Evolutionary conservation across 2,797 vertebrate genomes (phyloP).

Genomic region (Holocentrus rufus): DNA sequence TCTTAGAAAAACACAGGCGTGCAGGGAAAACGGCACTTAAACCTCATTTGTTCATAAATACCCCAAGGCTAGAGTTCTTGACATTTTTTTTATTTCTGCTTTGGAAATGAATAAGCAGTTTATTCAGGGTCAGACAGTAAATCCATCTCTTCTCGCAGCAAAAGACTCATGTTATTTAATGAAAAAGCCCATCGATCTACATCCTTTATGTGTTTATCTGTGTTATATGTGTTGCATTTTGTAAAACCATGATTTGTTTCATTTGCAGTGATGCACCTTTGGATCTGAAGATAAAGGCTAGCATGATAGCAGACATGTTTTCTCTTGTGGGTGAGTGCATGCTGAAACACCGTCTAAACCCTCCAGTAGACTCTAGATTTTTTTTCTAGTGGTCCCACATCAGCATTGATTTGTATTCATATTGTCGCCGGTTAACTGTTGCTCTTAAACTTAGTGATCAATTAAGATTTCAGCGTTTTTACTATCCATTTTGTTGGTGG

Average conservation of each 20-base stretch:
- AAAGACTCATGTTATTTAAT: background rate
- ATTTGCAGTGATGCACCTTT: conserved; percentile 92
- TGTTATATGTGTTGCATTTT: conserved; percentile 24
- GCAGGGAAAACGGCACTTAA: conserved; percentile 49
- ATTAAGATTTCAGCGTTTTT: no score
- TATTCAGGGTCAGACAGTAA: conserved; percentile 24
- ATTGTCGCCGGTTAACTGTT: no score
- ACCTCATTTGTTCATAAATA: conserved; percentile 51
- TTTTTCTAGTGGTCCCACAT: conserved; percentile 22
- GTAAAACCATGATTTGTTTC: conserved; percentile 31
- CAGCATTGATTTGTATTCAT: no score
- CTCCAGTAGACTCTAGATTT: conserved; percentile 24
- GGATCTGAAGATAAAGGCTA: conserved; percentile 99
- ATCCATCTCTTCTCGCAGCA: conserved; percentile 19
- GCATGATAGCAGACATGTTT: conserved; percentile 99
- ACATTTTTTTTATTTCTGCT: conserved; percentile 32
- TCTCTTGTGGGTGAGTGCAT: conserved; percentile 94
- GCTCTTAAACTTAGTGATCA: no score
- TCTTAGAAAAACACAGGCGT: conserved; percentile 38
- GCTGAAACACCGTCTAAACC: conserved; percentile 35
- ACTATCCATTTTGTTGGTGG: background rate
- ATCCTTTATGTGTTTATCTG: background rate
- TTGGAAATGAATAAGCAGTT: conserved; percentile 30
- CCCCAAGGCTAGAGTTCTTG: conserved; percentile 5
- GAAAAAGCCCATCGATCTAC: background rate